Evolutionary conservation across 2,888 invertebrate species (phyloP).

Genomic region (Caenorhabditis parvicauda): DNA sequence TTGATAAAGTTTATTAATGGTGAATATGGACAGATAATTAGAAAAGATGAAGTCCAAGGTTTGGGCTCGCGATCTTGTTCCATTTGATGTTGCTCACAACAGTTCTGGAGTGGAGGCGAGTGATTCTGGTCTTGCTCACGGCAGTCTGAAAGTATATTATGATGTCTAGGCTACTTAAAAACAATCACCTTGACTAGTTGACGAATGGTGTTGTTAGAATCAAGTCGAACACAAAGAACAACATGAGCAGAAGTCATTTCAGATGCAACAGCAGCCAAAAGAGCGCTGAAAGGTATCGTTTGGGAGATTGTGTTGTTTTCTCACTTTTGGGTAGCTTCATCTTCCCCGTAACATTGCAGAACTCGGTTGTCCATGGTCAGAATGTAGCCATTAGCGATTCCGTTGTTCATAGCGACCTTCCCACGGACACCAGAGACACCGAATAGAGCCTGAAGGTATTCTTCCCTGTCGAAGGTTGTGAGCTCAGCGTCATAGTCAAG

Average conservation of each 20-base stretch:
- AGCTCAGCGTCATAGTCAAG: slow-evolving; percentile 41
- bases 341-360: slow-evolving; percentile 57
- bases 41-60: slow-evolving; percentile 56
- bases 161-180: not conserved
- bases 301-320: not conserved
- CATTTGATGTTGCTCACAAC: slow-evolving; percentile 51
- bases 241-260: slow-evolving; percentile 28
- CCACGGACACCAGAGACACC: no score
- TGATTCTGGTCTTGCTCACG: slow-evolving; percentile 21
- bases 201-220: slow-evolving; percentile 12
- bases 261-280: slow-evolving; percentile 26
- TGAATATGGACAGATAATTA: slow-evolving; percentile 15
- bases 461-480: slow-evolving; percentile 35
- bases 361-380: slow-evolving; percentile 39
- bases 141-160: slow-evolving; percentile 10
- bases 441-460: slow-evolving; percentile 23
- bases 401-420: slow-evolving; percentile 36
- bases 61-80: slow-evolving; percentile 46
- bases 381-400: slow-evolving; percentile 49
- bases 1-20: not conserved
- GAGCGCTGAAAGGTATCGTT: slow-evolving; percentile 18
- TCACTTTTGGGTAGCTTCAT: slow-evolving; percentile 36
- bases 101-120: slow-evolving; percentile 54
- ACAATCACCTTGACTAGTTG: slow-evolving; percentile 26
- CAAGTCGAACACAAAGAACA: slow-evolving; percentile 24